phyloP scores from a whole-genome alignment of 2,888 invertebrate genomes.

The Chrysomela aeneicollis region DNA sequence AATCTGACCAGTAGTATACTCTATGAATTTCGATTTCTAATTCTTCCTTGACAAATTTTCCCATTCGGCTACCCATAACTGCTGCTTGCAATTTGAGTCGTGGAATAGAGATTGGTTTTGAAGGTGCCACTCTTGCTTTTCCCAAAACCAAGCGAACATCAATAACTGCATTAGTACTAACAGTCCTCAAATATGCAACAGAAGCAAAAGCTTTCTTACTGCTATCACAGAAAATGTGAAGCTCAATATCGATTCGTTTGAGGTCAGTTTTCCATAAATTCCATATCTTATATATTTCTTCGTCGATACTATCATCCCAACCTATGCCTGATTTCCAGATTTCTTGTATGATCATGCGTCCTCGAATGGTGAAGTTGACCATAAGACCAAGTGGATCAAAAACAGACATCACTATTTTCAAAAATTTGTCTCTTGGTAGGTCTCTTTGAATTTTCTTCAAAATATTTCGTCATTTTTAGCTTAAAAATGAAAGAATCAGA shows the following conservation, averaged over 20 bases:
- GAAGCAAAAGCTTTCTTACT: conserved; percentile 26
- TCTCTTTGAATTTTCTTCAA: background rate
- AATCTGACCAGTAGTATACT: conserved; percentile 28
- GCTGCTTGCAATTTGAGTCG: conserved; percentile 37
- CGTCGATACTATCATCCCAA: conserved; percentile 37
- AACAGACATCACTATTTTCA: conserved; percentile 44
- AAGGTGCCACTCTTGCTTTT: conserved; percentile 20
- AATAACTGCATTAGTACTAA: no score
- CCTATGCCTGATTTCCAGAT: conserved; percentile 41
- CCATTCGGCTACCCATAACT: conserved; percentile 39
- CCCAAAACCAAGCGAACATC: no score
- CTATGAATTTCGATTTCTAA: conserved; percentile 10
- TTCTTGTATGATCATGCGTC: conserved; percentile 44
- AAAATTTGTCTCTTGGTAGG: no score
- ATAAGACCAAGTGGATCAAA: conserved; percentile 51
- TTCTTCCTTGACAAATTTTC: background rate
- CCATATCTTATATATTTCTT: conserved; percentile 33
- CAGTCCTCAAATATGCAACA: conserved; percentile 25
- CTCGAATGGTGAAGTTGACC: conserved; percentile 36
- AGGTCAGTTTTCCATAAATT: conserved; percentile 37
- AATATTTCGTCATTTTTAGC: conserved; percentile 26
- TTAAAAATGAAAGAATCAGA: conserved; percentile 39
- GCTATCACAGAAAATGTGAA: conserved; percentile 46
- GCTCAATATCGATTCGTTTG: conserved; percentile 26
- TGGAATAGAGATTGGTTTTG: conserved; percentile 26